These are phyloP conservation scores for Tenodera sinensis DNA, from an alignment of 2,888 invertebrate genomes.

Conservation along the genomic window DNA sequence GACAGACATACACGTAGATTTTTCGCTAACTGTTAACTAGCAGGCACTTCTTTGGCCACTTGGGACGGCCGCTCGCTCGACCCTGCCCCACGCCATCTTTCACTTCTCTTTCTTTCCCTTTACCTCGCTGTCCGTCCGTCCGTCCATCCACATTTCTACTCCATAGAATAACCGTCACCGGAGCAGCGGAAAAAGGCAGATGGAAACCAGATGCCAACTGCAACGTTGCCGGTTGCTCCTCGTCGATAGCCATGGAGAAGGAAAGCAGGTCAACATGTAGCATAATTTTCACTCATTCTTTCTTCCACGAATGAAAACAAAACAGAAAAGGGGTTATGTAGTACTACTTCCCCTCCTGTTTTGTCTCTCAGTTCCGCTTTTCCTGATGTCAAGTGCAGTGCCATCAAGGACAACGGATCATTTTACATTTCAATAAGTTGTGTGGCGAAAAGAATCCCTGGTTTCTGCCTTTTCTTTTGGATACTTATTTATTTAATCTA, in stretches of 20 bases:
- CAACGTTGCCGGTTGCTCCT: conserved; percentile 22
- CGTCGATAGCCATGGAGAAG: neutral
- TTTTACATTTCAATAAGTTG: neutral
- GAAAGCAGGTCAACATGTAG: conserved; percentile 20
- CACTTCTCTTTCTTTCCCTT: neutral
- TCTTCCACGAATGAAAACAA: neutral
- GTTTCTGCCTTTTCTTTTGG: too few relatives aligned
- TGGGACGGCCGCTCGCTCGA: neutral
- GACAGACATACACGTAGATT: neutral
- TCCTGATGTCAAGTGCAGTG: neutral
- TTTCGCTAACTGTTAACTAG: neutral
- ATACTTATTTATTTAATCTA: too few relatives aligned
- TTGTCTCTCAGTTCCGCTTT: conserved; percentile 6
- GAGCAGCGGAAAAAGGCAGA: conserved; percentile 28
- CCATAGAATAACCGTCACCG: conserved; percentile 4
- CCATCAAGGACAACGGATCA: neutral
- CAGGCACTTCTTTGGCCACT: neutral
- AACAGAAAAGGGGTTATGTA: neutral
- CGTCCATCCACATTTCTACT: neutral
- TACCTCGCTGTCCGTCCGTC: neutral
- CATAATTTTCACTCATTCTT: conserved; percentile 18
- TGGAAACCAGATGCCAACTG: conserved; percentile 29
- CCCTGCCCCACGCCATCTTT: conserved; percentile 15
- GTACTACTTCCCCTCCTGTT: neutral
- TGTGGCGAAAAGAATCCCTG: too few relatives aligned